Base-by-base conservation (phyloP, 1,140 invertebrate species). In the Notospermus geniculatus region DNA sequence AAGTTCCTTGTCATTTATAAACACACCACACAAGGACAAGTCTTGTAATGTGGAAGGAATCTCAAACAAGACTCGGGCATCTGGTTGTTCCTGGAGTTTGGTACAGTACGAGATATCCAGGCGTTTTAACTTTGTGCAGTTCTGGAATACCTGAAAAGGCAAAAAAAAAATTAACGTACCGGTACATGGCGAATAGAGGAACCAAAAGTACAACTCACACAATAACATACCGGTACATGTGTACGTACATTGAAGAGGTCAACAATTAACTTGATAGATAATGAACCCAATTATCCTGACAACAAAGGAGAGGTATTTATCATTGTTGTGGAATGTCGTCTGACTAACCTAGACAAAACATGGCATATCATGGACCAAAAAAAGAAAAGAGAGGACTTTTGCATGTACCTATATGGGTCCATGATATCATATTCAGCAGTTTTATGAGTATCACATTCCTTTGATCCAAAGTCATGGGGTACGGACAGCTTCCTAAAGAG, bases 81-180 rank as follows among this genome's bases (percentile, higher is more conserved):
- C 62, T 15, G 71, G 64, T n/a, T 29, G n/a, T 4, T 61, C 23
- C 19, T 67, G 59, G 22, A 79, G 63, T 30, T 63, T 60, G 55
- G 58, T 70, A 63, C 77, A 78, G 62, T 77, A 79, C 0, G 75
- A 77, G 17, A 79, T 61, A 54, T 79, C 77, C 17, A 79, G 62
- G 15, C 54, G 39, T 43, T 69, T 61, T 43, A 79, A 60, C 17
- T 62, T 36, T 25, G 66, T 71, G 64, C 74, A 79, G 2, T 68
- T 69, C 41, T 76, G 72, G 62, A 71, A 71, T 27, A 77, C 52
- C 76, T 77, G 63, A 22, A 39, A 67, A 60, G 19, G n/a, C n/a
- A n/a, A n/a, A n/a, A n/a, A n/a, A n/a, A n/a, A n/a, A n/a, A n/a
- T n/a, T n/a, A n/a, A n/a, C n/a, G n/a, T n/a, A n/a, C n/a, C n/a